These are phyloP conservation scores for Notocelia uddmanniana DNA, from an alignment of 2,888 invertebrate genomes.

Conservation along the genomic window DNA sequence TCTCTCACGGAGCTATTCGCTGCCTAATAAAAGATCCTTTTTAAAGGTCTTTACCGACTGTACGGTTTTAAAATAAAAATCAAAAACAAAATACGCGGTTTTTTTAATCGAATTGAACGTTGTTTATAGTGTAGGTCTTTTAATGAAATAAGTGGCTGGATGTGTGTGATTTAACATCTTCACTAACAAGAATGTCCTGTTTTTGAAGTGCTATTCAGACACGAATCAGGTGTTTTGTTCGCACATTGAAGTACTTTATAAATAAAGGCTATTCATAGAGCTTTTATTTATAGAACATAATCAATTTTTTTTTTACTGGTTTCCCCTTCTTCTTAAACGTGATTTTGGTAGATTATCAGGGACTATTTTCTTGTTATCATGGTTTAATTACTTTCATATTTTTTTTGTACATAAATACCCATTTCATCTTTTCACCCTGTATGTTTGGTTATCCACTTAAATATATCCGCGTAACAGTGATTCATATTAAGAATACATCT, in stretches of 20 bases:
- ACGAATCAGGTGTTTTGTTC: constrained; percentile 40
- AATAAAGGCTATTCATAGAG: constrained; percentile 10
- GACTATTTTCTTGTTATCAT: background rate
- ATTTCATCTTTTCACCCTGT: background rate
- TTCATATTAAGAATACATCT: too few relatives aligned
- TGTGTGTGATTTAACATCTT: constrained; percentile 51
- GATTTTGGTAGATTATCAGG: too few relatives aligned
- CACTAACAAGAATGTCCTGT: constrained; percentile 41
- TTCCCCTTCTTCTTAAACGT: background rate
- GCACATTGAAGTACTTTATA: constrained; percentile 33
- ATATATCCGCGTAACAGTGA: background rate
- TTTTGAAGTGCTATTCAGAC: constrained; percentile 37
- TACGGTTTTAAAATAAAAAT: background rate
- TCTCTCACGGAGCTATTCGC: constrained; percentile 66
- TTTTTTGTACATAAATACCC: background rate
- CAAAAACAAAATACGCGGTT: background rate
- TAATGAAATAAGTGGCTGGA: constrained; percentile 72
- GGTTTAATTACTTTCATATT: too few relatives aligned
- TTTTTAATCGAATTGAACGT: constrained; percentile 39
- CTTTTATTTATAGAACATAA: constrained; percentile 17
- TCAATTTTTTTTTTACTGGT: too few relatives aligned
- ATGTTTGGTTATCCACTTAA: background rate
- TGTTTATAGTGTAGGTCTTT: constrained; percentile 48
- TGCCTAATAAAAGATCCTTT: constrained; percentile 53
- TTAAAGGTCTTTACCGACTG: background rate